Evolutionary conservation across 2,888 invertebrate genomes (phyloP).

Genomic region (Hyalella azteca): DNA sequence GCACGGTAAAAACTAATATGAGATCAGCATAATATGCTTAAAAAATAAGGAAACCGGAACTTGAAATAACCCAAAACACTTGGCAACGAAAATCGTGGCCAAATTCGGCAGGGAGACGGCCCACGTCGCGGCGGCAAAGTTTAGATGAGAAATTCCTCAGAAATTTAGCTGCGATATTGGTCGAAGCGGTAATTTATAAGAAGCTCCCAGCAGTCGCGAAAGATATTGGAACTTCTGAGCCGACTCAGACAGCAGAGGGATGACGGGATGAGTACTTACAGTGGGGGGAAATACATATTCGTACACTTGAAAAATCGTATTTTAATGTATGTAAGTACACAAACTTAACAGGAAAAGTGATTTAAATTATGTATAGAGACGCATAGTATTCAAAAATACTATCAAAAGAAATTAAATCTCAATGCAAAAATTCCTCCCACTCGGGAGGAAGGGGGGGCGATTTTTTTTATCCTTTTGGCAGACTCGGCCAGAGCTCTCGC

Average conservation of each 20-base stretch:
- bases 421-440: too few species aligned
- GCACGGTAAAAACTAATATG: neutral
- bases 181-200: conserved; percentile 35
- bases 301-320: too few species aligned
- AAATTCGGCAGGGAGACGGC: conserved; percentile 3
- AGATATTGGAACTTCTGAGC: conserved; percentile 27
- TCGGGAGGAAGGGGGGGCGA: too few species aligned
- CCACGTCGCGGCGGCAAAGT: conserved; percentile 27
- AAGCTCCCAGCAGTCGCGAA: conserved; percentile 11
- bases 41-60: neutral
- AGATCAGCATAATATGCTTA: neutral
- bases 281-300: too few species aligned
- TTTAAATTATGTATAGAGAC: too few species aligned
- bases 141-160: conserved; percentile 34
- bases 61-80: neutral
- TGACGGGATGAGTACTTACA: too few species aligned
- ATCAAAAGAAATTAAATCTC: too few species aligned
- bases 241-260: neutral
- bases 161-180: conserved; percentile 26
- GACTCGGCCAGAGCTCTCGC: too few species aligned
- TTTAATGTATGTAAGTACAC: too few species aligned
- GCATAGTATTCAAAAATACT: too few species aligned
- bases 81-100: neutral
- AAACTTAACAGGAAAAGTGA: too few species aligned
- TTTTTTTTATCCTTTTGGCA: too few species aligned